Percentiles rank a stretch among this genome's conserved stretches.
Evolutionary conservation across 2,888 invertebrate genomes (phyloP).

Genomic region (Xanthia togata): DNA sequence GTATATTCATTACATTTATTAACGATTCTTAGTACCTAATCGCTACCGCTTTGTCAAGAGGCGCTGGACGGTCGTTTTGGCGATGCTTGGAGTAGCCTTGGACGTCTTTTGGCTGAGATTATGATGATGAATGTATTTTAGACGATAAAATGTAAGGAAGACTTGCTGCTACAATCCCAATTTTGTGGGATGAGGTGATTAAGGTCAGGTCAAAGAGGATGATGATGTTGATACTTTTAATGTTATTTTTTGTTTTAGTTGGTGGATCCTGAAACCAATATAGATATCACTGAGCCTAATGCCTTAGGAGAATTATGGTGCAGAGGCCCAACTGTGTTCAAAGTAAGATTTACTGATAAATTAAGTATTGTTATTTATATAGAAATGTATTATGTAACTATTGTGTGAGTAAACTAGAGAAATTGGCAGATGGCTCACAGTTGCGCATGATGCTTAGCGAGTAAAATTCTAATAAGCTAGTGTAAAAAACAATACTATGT

Average conservation of each 20-base stretch:
- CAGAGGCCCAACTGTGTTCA: slow-evolving; percentile 77
- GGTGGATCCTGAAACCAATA: slow-evolving; percentile 78
- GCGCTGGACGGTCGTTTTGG: background rate
- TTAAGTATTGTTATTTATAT: background rate
- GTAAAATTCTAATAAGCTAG: background rate
- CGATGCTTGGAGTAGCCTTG: background rate
- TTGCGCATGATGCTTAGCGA: background rate
- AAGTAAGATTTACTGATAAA: slow-evolving; percentile 65
- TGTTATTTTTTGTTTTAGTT: slow-evolving; percentile 73
- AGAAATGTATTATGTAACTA: background rate
- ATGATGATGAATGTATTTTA: no score
- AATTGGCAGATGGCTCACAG: background rate
- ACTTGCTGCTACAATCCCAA: background rate
- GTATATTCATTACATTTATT: background rate
- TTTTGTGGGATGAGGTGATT: no score
- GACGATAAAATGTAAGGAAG: background rate
- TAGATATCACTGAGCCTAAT: slow-evolving; percentile 78
- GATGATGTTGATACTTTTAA: background rate
- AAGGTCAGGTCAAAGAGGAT: background rate
- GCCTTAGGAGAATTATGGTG: slow-evolving; percentile 84
- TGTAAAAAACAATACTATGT: background rate
- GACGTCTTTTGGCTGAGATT: background rate
- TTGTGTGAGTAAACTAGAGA: background rate
- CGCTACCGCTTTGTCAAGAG: background rate
- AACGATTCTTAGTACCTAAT: background rate